Conservation (phyloP, 2,888 invertebrate species). For the Drosophila phalerata region DNA sequence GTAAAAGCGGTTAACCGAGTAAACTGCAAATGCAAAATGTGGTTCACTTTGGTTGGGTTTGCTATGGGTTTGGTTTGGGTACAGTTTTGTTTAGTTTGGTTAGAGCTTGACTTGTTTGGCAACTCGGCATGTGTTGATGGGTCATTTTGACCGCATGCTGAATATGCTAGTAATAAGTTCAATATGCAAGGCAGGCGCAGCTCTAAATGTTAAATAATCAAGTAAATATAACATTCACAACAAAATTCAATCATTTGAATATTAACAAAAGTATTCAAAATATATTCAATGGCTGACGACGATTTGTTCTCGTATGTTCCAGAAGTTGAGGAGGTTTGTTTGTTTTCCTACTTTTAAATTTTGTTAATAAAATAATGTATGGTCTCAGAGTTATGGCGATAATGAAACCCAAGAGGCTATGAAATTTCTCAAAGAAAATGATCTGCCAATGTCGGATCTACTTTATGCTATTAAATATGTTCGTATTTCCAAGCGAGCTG, state of each 20-base stretch:
- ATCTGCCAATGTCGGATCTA: slow-evolving; percentile 61
- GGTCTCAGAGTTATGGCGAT: slow-evolving; percentile 46
- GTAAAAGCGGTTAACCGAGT: slow-evolving; percentile 74
- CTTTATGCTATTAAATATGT: slow-evolving; percentile 59
- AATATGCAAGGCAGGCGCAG: slow-evolving; percentile 4
- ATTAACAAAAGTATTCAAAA: neutral
- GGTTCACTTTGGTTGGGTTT: slow-evolving; percentile 52
- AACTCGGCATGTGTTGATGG: slow-evolving; percentile 33
- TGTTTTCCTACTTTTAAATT: neutral
- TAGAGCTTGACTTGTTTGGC: slow-evolving; percentile 12
- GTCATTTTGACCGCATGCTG: slow-evolving; percentile 26
- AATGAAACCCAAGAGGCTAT: slow-evolving; percentile 47
- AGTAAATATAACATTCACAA: neutral
- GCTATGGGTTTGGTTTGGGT: slow-evolving; percentile 18
- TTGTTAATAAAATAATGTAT: neutral
- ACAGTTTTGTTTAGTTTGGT: slow-evolving; percentile 11
- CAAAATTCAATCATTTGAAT: slow-evolving; percentile 8
- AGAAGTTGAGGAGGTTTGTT: slow-evolving; percentile 40
- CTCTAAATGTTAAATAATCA: neutral
- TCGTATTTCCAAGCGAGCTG: slow-evolving; percentile 46
- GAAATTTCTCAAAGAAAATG: slow-evolving; percentile 43
- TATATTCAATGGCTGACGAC: slow-evolving; percentile 33
- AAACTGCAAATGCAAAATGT: slow-evolving; percentile 73
- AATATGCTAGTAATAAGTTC: slow-evolving; percentile 14
- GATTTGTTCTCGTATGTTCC: slow-evolving; percentile 22